phyloP scores from a whole-genome alignment of 2,888 invertebrate genomes.

The Athalia rosae region DNA sequence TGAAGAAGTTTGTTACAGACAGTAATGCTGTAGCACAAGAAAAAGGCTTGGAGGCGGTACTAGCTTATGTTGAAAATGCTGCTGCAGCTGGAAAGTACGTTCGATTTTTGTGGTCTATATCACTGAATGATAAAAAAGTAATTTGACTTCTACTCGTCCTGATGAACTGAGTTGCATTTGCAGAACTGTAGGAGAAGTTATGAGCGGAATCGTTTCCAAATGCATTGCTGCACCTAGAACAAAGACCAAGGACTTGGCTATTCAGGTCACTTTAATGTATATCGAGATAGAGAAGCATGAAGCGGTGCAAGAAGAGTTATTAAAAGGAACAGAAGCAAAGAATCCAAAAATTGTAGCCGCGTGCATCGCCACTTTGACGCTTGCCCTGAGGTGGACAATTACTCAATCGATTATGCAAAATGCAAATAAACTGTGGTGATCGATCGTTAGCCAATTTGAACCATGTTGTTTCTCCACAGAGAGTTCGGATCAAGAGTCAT shows the following conservation, averaged over 20 bases:
- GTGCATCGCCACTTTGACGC: slow-evolving; percentile 84
- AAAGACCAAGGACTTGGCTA: slow-evolving; percentile 92
- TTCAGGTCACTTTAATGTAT: slow-evolving; percentile 94
- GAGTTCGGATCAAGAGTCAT: slow-evolving; percentile 96
- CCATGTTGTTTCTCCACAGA: slow-evolving; percentile 69
- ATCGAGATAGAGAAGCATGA: slow-evolving; percentile 98
- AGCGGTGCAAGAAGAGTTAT: slow-evolving; percentile 89
- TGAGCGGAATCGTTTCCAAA: slow-evolving; percentile 91
- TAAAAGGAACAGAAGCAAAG: slow-evolving; percentile 96
- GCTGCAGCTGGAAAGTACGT: slow-evolving; percentile 86
- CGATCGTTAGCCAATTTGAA: too few relatives aligned
- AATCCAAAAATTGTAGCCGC: slow-evolving; percentile 96
- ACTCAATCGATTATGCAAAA: slow-evolving; percentile 14
- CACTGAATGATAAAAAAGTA: neutral
- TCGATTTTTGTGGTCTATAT: neutral
- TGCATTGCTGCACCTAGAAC: slow-evolving; percentile 94
- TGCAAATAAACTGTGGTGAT: too few relatives aligned
- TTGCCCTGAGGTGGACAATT: slow-evolving; percentile 79
- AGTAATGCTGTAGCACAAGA: slow-evolving; percentile 97
- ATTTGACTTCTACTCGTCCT: neutral
- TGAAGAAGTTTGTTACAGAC: slow-evolving; percentile 96
- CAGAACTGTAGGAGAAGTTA: slow-evolving; percentile 90
- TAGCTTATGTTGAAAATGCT: slow-evolving; percentile 94
- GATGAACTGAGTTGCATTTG: slow-evolving; percentile 46
- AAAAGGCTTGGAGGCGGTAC: slow-evolving; percentile 93